Evolutionary conservation across 2,113 vertebrate species (phyloP).

Genomic region (Cygnus atratus): DNA sequence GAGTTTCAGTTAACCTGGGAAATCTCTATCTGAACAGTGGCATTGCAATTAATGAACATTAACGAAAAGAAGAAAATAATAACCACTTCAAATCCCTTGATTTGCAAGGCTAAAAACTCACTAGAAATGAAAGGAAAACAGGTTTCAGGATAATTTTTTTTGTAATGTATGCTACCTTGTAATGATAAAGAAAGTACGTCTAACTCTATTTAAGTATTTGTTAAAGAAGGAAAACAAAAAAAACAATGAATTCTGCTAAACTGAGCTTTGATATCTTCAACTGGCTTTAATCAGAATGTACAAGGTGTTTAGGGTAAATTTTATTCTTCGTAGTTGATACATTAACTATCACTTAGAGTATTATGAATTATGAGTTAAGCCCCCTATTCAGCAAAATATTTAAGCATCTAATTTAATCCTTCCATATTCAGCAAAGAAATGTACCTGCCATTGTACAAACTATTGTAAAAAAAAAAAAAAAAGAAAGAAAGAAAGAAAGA

Average conservation of each 20-base stretch:
- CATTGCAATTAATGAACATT: constrained; percentile 32
- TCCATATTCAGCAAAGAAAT: background rate
- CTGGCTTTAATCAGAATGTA: background rate
- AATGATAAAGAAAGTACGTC: background rate
- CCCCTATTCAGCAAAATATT: background rate
- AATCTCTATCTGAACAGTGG: background rate
- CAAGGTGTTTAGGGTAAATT: background rate
- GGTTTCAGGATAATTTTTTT: background rate
- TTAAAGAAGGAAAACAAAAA: background rate
- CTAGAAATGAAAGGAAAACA: background rate
- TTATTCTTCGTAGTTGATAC: background rate
- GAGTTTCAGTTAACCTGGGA: background rate
- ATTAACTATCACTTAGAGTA: background rate
- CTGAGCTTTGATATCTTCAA: background rate
- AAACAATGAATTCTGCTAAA: background rate
- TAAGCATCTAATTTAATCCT: constrained; percentile 11
- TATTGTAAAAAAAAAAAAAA: background rate
- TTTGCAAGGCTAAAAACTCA: background rate
- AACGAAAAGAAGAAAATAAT: background rate
- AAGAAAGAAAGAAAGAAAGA: too few relatives aligned
- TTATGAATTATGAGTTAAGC: background rate
- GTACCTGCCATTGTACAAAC: background rate
- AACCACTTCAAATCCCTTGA: background rate
- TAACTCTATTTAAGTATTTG: background rate
- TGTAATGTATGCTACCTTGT: background rate